These are phyloP conservation scores for Cranoglanis bouderius DNA, from an alignment of 2,113 vertebrate genomes.

Conservation along the genomic window DNA sequence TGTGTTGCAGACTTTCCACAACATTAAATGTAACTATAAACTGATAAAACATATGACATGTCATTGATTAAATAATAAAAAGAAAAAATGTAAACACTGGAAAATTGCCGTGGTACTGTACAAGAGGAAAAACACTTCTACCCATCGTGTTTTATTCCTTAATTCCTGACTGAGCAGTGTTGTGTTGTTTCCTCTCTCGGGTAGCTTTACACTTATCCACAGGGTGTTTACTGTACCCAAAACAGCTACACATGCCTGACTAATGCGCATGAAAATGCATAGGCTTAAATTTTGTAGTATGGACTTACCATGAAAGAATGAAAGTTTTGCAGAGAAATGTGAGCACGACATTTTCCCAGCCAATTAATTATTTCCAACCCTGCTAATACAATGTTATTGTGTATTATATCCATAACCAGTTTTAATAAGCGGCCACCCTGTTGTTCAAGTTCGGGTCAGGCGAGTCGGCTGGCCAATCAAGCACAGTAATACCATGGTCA, in stretches of 20 bases:
- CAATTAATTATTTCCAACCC: background rate
- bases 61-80: background rate
- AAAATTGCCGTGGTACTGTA: background rate
- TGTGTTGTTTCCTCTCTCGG: background rate
- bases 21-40: background rate
- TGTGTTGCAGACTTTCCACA: background rate
- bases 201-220: background rate
- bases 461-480: too few species aligned
- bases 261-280: background rate
- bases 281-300: background rate
- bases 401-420: background rate
- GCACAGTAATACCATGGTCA: too few species aligned
- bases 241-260: background rate
- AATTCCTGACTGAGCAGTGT: background rate
- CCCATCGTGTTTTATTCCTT: background rate
- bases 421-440: background rate
- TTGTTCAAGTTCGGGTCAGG: too few species aligned
- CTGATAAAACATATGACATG: background rate
- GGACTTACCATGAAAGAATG: background rate
- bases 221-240: background rate
- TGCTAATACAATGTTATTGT: background rate
- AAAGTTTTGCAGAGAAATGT: background rate
- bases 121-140: constrained; percentile 2
- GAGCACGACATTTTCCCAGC: background rate
- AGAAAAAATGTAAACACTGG: background rate